Evolutionary conservation across 92 coral and sea anemone species (phyloP), one percentile per base, ranked within the genome.

Genomic region (Porites divaricata): DNA sequence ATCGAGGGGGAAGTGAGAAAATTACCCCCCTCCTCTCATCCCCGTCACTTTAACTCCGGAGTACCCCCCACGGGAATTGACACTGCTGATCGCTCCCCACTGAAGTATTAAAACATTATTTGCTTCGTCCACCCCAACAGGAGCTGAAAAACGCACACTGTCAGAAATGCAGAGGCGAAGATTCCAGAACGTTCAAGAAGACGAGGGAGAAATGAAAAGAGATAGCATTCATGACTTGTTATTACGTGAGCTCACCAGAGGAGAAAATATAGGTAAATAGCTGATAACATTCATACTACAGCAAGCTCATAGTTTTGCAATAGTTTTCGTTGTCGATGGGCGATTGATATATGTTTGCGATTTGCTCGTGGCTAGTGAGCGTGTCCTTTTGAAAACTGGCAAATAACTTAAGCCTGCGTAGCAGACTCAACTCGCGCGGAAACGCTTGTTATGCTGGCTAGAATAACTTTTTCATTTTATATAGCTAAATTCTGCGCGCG

Each of bases 131-230:
- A 56, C 25, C 3, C 59, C 17, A 15, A 54, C 74, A 80, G 85
- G 85, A 49, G 79, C 86, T 26, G 86, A 82, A 82, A 82, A 82
- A 45, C 79, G 72, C 23, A 73, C 63, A 1, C 73, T 61, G 12
- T 82, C 50, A 14, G 72, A 61, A 82, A 72, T 82, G 79, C 86
- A 82, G 52, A 61, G 69, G n/a, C 71, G 86, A 61, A 45, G 79
- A 73, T 72, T 82, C 48, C 79, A 82, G 24, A 19, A 63, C 48
- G 25, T 63, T 11, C 16, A 49, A 8, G 79, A 82, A 21, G 86
- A 82, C 26, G 72, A 82, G n/a, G 62, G 51, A 22, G 70, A 19
- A 15, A 77, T 57, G 52, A 62, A 45, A 53, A 62, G 79, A 16
- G 79, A 72, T 25, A 35, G 20, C 24, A 72, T 73, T 9, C 72